Conservation (phyloP, 2,888 invertebrate genomes). For the Ophioninae sp. region DNA sequence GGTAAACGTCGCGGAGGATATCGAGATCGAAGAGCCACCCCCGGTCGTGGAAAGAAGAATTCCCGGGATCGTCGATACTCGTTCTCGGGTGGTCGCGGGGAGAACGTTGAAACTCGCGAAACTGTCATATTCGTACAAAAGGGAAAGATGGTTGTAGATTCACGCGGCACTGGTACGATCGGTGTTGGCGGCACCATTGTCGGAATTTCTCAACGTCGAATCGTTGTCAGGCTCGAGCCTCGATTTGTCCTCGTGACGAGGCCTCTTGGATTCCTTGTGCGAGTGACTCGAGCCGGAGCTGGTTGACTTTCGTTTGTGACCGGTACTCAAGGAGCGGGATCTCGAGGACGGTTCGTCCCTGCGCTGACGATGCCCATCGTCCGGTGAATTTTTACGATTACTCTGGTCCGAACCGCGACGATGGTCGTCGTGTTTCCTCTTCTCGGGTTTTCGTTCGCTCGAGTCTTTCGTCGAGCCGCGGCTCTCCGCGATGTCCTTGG, state of each 20-base stretch:
- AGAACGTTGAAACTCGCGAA: not conserved
- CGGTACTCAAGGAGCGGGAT: constrained; percentile 72
- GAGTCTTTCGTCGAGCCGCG: constrained; percentile 27
- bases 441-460: constrained; percentile 39
- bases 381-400: constrained; percentile 68
- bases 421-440: constrained; percentile 57
- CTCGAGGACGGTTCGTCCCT: constrained; percentile 65
- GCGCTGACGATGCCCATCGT: constrained; percentile 59
- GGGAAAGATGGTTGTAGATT: constrained; percentile 35
- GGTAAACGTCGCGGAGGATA: too few species aligned
- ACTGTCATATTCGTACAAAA: not conserved
- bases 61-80: not conserved
- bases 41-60: not conserved
- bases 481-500: constrained; percentile 41
- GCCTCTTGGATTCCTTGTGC: constrained; percentile 72
- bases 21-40: too few species aligned
- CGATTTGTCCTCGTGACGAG: constrained; percentile 66
- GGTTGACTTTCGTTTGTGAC: constrained; percentile 74
- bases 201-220: constrained; percentile 38
- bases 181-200: constrained; percentile 48
- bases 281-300: constrained; percentile 67
- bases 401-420: constrained; percentile 64
- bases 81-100: not conserved
- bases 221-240: constrained; percentile 17
- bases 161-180: constrained; percentile 56